These are phyloP conservation scores for Gymnodraco acuticeps DNA, from an alignment of 2,797 vertebrate genomes.

Conservation along the genomic window DNA sequence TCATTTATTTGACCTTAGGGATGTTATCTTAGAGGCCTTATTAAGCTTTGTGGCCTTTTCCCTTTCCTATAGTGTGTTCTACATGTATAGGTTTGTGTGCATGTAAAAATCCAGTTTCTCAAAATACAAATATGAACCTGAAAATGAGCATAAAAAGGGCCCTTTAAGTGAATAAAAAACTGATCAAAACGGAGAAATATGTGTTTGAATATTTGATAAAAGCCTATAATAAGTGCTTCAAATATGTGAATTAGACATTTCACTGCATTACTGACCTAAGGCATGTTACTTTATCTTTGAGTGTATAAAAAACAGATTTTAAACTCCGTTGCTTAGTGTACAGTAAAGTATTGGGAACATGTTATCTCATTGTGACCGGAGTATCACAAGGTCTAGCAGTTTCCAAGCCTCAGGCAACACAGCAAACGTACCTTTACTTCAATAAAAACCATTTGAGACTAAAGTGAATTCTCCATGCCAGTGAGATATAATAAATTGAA, in stretches of 20 bases:
- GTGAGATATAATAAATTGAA: slow-evolving; percentile 39
- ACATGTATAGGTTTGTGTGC: too few species aligned
- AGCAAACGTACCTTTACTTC: slow-evolving; percentile 47
- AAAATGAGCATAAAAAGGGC: too few species aligned
- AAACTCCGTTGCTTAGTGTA: slow-evolving; percentile 27
- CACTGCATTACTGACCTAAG: slow-evolving; percentile 2
- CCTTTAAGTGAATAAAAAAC: too few species aligned
- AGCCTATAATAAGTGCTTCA: not conserved
- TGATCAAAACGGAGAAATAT: not conserved
- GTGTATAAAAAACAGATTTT: slow-evolving; percentile 23
- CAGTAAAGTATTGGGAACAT: slow-evolving; percentile 41
- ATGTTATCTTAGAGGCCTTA: too few species aligned
- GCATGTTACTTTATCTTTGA: slow-evolving; percentile 23
- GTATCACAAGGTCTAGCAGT: slow-evolving; percentile 56
- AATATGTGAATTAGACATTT: not conserved
- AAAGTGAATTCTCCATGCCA: slow-evolving; percentile 29
- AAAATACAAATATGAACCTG: too few species aligned
- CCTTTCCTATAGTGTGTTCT: too few species aligned
- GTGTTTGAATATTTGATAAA: not conserved
- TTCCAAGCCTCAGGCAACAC: slow-evolving; percentile 41
- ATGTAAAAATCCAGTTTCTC: too few species aligned
- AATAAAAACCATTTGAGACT: slow-evolving; percentile 39
- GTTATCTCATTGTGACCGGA: slow-evolving; percentile 58
- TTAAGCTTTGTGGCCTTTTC: too few species aligned
- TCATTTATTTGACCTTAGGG: too few species aligned